A percentile compares a stretch with the other conserved stretches of the same genome.
phyloP scores from a whole-genome alignment of 2,113 vertebrate genomes.

The Prunella himalayana region DNA sequence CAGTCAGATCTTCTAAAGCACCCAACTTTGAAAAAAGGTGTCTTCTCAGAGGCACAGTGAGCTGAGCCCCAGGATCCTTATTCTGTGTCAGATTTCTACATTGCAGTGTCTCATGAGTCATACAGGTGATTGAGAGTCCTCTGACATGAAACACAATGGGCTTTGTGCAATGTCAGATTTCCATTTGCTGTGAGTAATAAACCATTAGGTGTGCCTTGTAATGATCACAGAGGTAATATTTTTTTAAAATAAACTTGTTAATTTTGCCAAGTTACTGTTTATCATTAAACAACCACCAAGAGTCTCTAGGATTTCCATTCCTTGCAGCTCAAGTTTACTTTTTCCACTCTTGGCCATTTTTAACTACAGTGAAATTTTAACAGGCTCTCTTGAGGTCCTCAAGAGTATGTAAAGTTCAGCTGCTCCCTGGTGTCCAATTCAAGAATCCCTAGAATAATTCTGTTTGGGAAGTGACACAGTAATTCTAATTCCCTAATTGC shows the following conservation, averaged over 20 bases:
- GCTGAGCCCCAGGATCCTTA: neutral
- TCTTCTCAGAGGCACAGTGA: neutral
- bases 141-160: neutral
- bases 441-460: neutral
- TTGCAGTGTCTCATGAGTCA: neutral
- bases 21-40: neutral
- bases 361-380: slow-evolving; percentile 33
- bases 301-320: slow-evolving; percentile 20
- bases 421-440: neutral
- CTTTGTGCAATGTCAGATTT: neutral
- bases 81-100: neutral
- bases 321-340: slow-evolving; percentile 9
- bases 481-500: neutral
- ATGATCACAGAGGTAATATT: neutral
- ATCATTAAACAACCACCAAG: neutral
- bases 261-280: neutral
- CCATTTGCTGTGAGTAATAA: neutral
- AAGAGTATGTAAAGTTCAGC: slow-evolving; percentile 21
- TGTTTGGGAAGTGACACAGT: neutral
- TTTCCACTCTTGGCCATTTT: neutral
- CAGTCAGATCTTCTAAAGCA: neutral
- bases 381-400: slow-evolving; percentile 36
- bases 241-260: neutral
- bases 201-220: neutral
- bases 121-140: neutral